Evolutionary conservation across 2,797 vertebrate genomes (phyloP).

Genomic region (Chelidonichthys spinosus): DNA sequence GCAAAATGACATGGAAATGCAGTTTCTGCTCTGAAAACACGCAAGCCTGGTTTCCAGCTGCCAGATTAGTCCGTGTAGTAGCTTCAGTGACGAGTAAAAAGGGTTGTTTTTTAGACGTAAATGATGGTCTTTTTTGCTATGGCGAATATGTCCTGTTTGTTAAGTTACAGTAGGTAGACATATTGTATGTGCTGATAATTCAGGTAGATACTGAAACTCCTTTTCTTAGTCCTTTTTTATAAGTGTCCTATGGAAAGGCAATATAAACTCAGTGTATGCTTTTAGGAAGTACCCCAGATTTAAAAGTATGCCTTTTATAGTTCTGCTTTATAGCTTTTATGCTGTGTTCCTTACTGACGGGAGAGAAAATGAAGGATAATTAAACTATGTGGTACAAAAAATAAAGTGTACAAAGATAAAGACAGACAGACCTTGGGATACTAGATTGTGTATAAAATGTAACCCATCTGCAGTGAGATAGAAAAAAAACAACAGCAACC

Average conservation of each 20-base stretch:
- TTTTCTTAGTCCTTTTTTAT: background rate
- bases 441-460: background rate
- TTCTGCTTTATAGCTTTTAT: constrained; percentile 3
- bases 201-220: background rate
- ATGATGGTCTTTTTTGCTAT: background rate
- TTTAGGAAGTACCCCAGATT: constrained; percentile 5
- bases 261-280: background rate
- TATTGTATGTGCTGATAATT: background rate
- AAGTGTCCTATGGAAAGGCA: background rate
- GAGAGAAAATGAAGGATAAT: constrained; percentile 1
- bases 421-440: background rate
- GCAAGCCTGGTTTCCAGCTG: constrained; percentile 60
- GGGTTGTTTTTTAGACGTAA: constrained; percentile 1
- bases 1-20: constrained; percentile 49
- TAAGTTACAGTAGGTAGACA: constrained; percentile 23
- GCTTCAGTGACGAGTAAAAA: constrained; percentile 24
- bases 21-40: constrained; percentile 51
- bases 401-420: constrained; percentile 7
- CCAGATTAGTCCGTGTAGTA: constrained; percentile 34
- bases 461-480: constrained; percentile 9
- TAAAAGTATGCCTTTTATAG: background rate
- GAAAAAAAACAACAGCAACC: constrained; percentile 1
- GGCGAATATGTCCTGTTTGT: constrained; percentile 13
- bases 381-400: constrained; percentile 19
- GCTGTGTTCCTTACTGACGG: background rate